A percentile compares a stretch with the other conserved stretches of the same genome.
Conservation (phyloP, 2,797 vertebrate genomes). For the Gymnocypris eckloni region DNA sequence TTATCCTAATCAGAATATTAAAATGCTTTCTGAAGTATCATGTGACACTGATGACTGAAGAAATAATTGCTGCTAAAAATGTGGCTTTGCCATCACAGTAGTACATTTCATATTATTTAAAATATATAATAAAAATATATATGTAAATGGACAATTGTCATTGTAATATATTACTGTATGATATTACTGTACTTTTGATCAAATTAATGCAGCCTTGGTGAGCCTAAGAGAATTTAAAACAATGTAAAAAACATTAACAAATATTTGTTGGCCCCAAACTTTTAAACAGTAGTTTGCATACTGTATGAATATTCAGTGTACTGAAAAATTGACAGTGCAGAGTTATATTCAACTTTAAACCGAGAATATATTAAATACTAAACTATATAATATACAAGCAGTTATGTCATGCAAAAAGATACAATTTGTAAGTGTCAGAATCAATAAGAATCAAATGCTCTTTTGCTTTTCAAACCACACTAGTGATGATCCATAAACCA, state of each 20-base stretch:
- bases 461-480: not conserved
- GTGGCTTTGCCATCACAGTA: not conserved
- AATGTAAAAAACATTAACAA: not conserved
- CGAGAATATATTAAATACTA: not conserved
- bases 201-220: not conserved
- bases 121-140: not conserved
- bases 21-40: not conserved
- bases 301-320: not conserved
- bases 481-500: not conserved
- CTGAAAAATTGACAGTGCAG: not conserved
- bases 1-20: not conserved
- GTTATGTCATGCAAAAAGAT: not conserved
- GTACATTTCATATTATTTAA: not conserved
- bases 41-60: not conserved
- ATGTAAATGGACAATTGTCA: not conserved
- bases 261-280: not conserved
- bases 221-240: not conserved
- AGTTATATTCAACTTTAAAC: not conserved
- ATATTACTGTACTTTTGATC: not conserved
- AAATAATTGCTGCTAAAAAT: not conserved
- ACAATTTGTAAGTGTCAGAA: not conserved
- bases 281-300: not conserved
- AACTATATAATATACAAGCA: not conserved
- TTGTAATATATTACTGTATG: not conserved
- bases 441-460: not conserved